Base-by-base conservation (phyloP, 2,113 vertebrate genomes). In the Odobenus rosmarus region DNA sequence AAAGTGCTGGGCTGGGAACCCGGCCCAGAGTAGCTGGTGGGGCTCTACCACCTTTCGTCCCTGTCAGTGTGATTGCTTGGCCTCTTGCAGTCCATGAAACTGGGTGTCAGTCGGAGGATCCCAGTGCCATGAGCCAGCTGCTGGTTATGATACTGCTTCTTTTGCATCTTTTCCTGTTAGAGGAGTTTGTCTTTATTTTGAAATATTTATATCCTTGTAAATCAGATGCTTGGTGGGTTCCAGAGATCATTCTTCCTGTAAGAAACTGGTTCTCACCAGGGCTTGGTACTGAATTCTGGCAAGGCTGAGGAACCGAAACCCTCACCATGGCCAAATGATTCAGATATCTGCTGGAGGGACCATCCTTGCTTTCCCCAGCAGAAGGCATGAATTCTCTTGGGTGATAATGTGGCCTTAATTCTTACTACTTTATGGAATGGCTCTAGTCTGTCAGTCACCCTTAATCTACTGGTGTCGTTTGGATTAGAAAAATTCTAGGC, bases 21-120 rank as follows among this genome's bases (percentile, higher is more conserved):
- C 4, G 49, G 87, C 49, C 16, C 3, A 5, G 31, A 33, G 61
- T 11, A 15, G 5, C 26, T 19, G 9, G 33, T 39, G 51, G 51
- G 53, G 11, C 11, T 4, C 1, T 5, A 4, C 28, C 14, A 26
- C 23, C 36, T 16, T 21, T 2, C 21, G 3, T 36, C 69, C 5
- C 28, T 14, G 51, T 46, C 9, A 1, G 0, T 2, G 0, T 3
- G 13, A 1, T 28, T 23, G 49, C 12, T 28, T 14, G n/a, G n/a
- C 33, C 69, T 79, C 8, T 46, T 0, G 0, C 7, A 1, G 24
- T 19, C 1, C 13, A 0, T 19, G 81, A 36, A 49, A 11, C 24
- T 33, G 16, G n/a, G 42, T 23, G 4, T 62, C 80, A 36, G 5
- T 28, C 31, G 42, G 24, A 55, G 49, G 46, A 21, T 13, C 26